Evolutionary conservation across 2,113 vertebrate genomes (phyloP).

Genomic region (Aldabrachelys gigantea): DNA sequence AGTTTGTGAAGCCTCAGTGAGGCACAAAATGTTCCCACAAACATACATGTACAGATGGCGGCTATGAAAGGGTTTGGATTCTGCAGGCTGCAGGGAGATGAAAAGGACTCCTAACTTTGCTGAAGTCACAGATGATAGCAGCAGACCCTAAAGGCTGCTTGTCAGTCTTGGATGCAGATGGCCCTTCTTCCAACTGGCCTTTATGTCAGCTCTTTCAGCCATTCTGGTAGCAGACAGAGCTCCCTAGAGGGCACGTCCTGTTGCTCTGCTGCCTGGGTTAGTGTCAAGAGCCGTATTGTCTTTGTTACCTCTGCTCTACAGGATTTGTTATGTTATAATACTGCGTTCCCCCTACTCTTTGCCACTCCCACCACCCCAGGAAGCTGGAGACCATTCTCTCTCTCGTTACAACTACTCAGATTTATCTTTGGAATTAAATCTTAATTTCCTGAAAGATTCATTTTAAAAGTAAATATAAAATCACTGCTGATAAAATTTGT

Average conservation of each 20-base stretch:
- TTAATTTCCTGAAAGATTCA: conserved; percentile 42
- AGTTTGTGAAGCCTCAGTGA: conserved; percentile 46
- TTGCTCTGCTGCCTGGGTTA: conserved; percentile 70
- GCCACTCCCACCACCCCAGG: background rate
- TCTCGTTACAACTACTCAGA: conserved; percentile 30
- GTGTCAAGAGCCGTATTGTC: conserved; percentile 55
- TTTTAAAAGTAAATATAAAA: conserved; percentile 46
- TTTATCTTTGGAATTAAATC: conserved; percentile 47
- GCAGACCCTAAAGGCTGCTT: conserved; percentile 71
- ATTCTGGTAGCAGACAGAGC: conserved; percentile 63
- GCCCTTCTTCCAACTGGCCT: conserved; percentile 70
- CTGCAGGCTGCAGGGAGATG: conserved; percentile 25
- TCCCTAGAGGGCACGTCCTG: conserved; percentile 70
- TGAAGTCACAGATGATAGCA: conserved; percentile 55
- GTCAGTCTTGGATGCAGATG: conserved; percentile 74
- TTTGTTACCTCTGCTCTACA: conserved; percentile 38
- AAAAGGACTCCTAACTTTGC: conserved; percentile 52
- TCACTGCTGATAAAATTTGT: conserved; percentile 40
- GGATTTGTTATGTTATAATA: conserved; percentile 62
- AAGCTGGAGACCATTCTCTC: conserved; percentile 26
- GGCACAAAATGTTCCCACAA: conserved; percentile 36
- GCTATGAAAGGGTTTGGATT: conserved; percentile 49
- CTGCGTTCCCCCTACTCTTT: conserved; percentile 20
- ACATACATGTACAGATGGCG: conserved; percentile 42
- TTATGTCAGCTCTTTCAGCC: conserved; percentile 73